These are phyloP conservation scores for Drosophila pseudoananassae DNA, from an alignment of 1,140 invertebrate species.

Conservation along the genomic window DNA sequence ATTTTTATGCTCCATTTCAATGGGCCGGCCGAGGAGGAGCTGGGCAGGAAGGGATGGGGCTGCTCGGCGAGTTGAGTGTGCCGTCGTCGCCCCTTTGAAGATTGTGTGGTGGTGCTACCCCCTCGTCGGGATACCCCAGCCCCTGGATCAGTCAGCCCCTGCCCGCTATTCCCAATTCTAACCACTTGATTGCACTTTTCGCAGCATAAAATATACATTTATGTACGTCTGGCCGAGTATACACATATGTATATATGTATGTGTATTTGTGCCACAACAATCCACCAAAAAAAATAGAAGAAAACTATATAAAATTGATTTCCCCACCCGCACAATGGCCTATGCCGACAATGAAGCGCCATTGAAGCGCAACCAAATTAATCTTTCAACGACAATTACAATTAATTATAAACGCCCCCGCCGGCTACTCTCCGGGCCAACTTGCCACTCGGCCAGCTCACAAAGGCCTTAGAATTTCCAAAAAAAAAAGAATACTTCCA, in stretches of 20 bases:
- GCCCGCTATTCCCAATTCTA: conserved; percentile 24
- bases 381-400: conserved; percentile 83
- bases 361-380: conserved; percentile 83
- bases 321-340: conserved; percentile 69
- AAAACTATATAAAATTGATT: conserved; percentile 81
- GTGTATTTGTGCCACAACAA: conserved; percentile 1
- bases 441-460: conserved; percentile 45
- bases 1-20: conserved; percentile 82
- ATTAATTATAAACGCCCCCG: conserved; percentile 82
- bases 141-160: not conserved
- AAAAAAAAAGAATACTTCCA: conserved; percentile 21
- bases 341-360: conserved; percentile 75
- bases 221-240: conserved; percentile 33
- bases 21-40: conserved; percentile 51
- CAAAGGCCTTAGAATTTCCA: conserved; percentile 51
- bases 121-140: conserved; percentile 10
- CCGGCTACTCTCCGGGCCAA: conserved; percentile 45
- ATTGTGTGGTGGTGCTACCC: conserved; percentile 48
- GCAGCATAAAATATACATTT: conserved; percentile 81
- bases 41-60: conserved; percentile 13
- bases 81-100: conserved; percentile 72
- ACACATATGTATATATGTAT: conserved; percentile 11
- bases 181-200: conserved; percentile 81
- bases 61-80: conserved; percentile 19
- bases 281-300: not conserved